Evolutionary conservation across 2,888 invertebrate species (phyloP), one percentile per base, ranked within the genome.

Genomic region (Catocala sponsa): DNA sequence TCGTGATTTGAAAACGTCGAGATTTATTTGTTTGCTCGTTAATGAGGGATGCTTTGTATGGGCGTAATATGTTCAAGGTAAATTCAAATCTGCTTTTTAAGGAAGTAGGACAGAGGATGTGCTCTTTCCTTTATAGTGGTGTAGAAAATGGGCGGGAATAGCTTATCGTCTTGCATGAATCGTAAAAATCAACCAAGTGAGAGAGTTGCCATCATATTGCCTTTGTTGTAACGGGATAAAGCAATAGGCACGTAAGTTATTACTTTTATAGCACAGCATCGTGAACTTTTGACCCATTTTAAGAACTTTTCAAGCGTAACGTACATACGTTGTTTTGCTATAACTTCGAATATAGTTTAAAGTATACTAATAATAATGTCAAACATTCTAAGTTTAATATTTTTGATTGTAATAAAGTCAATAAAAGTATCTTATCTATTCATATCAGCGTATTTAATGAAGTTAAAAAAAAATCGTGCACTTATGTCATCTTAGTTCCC

Each of bases 111-210:
- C 4, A 32, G 12, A 41, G n/a, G 13, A 33, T n/a, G 15, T 38
- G 7, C 0, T 11, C 10, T 41, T 25, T 47, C 4, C 41, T 15
- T 11, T 25, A 48, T 32, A 44, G 44, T 48, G 13, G 25, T 12
- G n/a, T 49, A 32, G 10, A 35, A 43, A 46, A 47, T 35, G n/a
- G 48, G 4, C 49, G 13, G 35, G 12, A 38, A 5, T 41, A 41
- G 32, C 25, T 44, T 55, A 55, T 60, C 42, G 55, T 25, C 10
- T 43, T 33, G 35, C n/a, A 7, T 11, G 15, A 42, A 35, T 60
- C 55, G 35, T 60, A 55, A 55, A 60, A 51, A 32, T 61, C 61
- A 52, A 7, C 35, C 50, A 52, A 56, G 61, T 60, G 55, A 47
- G 25, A 33, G 43, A 61, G 52, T 52, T 52, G 51, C 46, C 61